These are phyloP conservation scores for Piezodorus guildinii DNA, from an alignment of 1,140 invertebrate genomes.

Conservation along the genomic window DNA sequence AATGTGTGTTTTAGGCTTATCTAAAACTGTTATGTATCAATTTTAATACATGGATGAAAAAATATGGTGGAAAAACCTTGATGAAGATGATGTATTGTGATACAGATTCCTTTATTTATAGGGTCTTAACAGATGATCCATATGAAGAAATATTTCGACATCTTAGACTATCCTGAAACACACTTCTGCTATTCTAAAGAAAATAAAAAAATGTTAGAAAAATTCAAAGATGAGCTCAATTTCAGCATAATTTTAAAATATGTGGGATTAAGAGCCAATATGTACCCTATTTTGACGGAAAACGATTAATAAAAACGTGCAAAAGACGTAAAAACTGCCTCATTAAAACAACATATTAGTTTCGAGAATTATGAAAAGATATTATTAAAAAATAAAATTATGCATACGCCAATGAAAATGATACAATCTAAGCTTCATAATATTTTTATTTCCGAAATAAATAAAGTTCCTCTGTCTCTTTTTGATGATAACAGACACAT, in stretches of 20 bases:
- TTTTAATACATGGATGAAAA: background rate
- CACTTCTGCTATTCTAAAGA: background rate
- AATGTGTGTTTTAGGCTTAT: background rate
- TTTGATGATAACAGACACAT: slow-evolving; percentile 23
- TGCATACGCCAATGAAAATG: no score
- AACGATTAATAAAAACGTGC: no score
- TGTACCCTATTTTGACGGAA: slow-evolving; percentile 35
- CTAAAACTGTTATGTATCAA: background rate
- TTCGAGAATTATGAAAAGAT: no score
- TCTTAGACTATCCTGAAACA: background rate
- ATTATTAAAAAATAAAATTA: no score
- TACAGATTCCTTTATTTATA: no score
- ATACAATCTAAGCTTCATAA: no score
- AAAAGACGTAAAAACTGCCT: no score
- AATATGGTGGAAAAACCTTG: background rate
- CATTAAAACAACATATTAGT: no score
- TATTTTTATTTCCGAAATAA: slow-evolving; percentile 16
- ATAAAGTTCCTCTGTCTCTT: background rate
- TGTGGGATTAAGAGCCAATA: slow-evolving; percentile 36
- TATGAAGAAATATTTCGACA: background rate
- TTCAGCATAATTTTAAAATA: slow-evolving; percentile 39
- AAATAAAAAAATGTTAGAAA: background rate
- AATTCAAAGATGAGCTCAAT: background rate
- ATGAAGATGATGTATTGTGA: background rate
- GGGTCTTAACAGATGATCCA: background rate